Base-by-base conservation (phyloP, 2,113 vertebrate species). In the Lota lota region DNA sequence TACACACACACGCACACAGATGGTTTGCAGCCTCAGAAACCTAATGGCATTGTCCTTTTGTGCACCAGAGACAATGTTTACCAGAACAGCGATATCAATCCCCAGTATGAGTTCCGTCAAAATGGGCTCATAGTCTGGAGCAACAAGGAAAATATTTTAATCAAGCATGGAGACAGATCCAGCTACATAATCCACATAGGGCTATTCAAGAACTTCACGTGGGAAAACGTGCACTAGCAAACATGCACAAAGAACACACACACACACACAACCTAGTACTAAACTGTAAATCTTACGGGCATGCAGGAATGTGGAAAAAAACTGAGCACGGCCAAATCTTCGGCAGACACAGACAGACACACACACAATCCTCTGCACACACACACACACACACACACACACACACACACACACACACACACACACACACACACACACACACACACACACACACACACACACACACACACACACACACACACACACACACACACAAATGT, bases 361-460 rank as follows among this genome's bases (percentile, higher is more conserved):
- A 24, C 36, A 19, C 7, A 33, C 24, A 28, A 33, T 33, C 28
- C 7, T 33, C 28, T 33, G 28, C 17, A 33, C 21, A 33, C 17
- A 33, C 56, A 68, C 62, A 22, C 66, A 33, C n/a, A 74, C 59
- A 61, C 36, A 28, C 22, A 56, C 20, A 19, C 67, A 1, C 57
- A 53, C 47, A 50, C 54, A 28, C 63, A 64, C 22, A 28, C 36
- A 1, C 54, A 24, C 67, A 64, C 63, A 65, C 70, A 12, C 66
- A 61, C 75, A 67, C 62, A 21, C 0, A 59, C 54, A 21, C n/a
- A 16, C 62, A 65, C 50, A 56, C 16, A 56, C n/a, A 56, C 53
- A 18, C 4, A 18, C 14, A 56, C n/a, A 53, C 12, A 17, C 28
- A 54, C 63, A 56, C 63, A 72, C 53, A 59, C 63, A 36, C 64